Evolutionary conservation across 2,888 invertebrate genomes (phyloP).

Genomic region (Tenthredo scrophulariae): DNA sequence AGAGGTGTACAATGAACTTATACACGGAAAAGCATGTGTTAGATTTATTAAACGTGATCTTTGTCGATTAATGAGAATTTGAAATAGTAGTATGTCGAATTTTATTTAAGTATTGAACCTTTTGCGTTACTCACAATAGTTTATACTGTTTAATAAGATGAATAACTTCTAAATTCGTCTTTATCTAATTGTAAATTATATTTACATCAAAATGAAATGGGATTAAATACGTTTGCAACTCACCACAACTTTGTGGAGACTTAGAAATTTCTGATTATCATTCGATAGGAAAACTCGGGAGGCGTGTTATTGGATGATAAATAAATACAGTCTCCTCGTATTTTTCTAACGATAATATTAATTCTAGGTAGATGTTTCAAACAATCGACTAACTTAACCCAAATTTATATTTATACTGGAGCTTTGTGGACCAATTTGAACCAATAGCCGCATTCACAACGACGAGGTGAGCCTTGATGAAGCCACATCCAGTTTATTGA

Average conservation of each 20-base stretch:
- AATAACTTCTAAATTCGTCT: conserved; percentile 23
- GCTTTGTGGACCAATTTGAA: conserved; percentile 93
- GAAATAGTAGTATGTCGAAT: background rate
- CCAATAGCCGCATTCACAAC: conserved; percentile 98
- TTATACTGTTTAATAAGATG: background rate
- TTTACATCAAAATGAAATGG: conserved; percentile 51
- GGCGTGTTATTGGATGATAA: conserved; percentile 42
- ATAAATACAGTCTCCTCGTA: conserved; percentile 46
- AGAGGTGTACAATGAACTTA: background rate
- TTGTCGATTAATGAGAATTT: background rate
- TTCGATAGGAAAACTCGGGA: conserved; percentile 38
- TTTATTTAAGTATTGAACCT: background rate
- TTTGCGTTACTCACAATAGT: background rate
- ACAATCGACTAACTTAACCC: conserved; percentile 69
- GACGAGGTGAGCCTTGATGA: conserved; percentile 92
- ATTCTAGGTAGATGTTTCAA: conserved; percentile 69
- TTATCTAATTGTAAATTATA: conserved; percentile 50
- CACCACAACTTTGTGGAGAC: background rate
- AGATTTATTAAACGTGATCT: background rate
- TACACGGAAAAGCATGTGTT: background rate
- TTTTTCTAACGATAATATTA: conserved; percentile 67
- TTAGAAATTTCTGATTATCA: conserved; percentile 22
- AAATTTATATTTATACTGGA: conserved; percentile 81
- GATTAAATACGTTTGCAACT: conserved; percentile 33
- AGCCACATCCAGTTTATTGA: conserved; percentile 97